Conservation (phyloP, 2,113 vertebrate genomes). For the Phalacrocorax aristotelis region DNA sequence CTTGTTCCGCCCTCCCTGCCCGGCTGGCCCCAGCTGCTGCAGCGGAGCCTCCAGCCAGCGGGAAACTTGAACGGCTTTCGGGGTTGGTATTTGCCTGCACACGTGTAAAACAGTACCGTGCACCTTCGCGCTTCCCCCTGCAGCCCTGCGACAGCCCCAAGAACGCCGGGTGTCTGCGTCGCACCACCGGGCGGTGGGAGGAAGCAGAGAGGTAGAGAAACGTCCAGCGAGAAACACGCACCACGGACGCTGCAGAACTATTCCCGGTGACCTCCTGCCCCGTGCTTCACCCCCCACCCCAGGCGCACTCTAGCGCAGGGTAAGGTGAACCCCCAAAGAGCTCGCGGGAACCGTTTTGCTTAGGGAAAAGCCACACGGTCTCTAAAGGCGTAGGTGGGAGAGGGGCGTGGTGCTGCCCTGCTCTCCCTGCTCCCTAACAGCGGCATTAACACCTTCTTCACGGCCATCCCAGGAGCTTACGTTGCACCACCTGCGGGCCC, state of each 20-base stretch:
- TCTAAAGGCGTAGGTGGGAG: accelerated
- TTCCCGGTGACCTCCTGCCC: accelerated
- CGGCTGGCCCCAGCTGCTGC: not conserved
- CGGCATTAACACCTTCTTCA: not conserved
- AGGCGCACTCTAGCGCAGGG: not conserved
- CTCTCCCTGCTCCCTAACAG: not conserved
- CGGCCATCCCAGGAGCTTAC: accelerated
- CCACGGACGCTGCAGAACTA: not conserved
- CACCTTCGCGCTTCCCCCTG: not conserved
- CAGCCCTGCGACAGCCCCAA: not conserved
- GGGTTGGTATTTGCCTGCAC: not conserved
- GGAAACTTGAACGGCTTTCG: too few species aligned
- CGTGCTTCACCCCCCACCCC: not conserved
- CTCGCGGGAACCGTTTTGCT: not conserved
- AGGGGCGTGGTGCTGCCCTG: too few species aligned
- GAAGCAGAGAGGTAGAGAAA: not conserved
- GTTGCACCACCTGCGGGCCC: not conserved
- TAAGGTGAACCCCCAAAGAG: not conserved
- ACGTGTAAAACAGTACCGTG: accelerated
- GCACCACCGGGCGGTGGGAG: accelerated
- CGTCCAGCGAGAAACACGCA: accelerated
- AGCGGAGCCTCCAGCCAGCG: not conserved
- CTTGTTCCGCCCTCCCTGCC: not conserved
- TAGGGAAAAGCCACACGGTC: not conserved
- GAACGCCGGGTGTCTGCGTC: accelerated